Base-by-base conservation (phyloP, 2,797 vertebrate genomes). In the Premnoplex brunnescens region DNA sequence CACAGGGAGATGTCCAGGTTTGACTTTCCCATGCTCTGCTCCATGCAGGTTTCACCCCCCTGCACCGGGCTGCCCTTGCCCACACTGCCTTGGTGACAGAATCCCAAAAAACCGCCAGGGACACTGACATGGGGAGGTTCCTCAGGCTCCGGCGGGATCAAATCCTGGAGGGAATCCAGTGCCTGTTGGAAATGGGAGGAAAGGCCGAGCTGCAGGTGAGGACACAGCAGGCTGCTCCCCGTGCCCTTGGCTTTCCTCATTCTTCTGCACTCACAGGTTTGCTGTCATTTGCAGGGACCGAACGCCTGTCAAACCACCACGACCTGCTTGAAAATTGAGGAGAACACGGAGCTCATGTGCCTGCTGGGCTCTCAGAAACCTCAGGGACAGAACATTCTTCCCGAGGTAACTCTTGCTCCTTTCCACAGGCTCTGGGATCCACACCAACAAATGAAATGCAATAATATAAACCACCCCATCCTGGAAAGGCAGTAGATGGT, bases 171-270 rank as follows among this genome's bases (percentile, higher is more conserved):
- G 98, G 98, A 2, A 98, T 99, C 48, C 97, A 97, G 68, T 98
- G 98, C 91, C 96, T 99, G 54, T 90, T 99, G 49, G 98, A 98
- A 93, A 99, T 99, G 98, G 98, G 98, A 91, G 98, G 97, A 67
- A 93, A 91, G 89, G 88, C 95, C 12, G 97, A 97, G 37, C 56
- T 91, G 66, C 96, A 94, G 97, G 98, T 98, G 80, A 95, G 97
- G 69, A 7, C 56, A 2, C 21, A 28, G 71, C 58, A 30, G 48
- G 32, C 6, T 22, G 19, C 1, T 36, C 3, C 0, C 5, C 7
- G 10, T 1, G 14, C 4, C 44, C 18, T 46, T 6, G 1, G 3
- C 18, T 14, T 82, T 24, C 12, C 62, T 16, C 6, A 2, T 9
- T 27, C 54, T 34, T 3, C 37, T 46, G 44, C 63, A 34, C 6